phyloP scores from a whole-genome alignment of 2,888 invertebrate genomes.

The Rhimphoctona megacephalus region DNA sequence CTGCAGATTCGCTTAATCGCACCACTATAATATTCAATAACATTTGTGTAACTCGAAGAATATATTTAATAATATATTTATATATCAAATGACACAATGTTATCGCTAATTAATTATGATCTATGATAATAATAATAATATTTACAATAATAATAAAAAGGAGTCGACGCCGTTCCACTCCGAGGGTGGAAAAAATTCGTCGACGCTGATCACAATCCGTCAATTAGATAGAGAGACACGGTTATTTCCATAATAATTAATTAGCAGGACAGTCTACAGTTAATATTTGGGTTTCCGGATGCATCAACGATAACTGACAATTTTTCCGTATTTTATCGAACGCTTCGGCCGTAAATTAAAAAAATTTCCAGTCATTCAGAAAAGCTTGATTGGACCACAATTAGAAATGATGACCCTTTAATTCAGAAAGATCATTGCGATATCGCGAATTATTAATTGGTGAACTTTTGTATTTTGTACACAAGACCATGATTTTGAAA shows the following conservation, averaged over 20 bases:
- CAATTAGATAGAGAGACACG: conserved; percentile 51
- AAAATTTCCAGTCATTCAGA: conserved; percentile 8
- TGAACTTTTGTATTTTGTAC: not conserved
- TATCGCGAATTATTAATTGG: not conserved
- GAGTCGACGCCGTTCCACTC: conserved; percentile 62
- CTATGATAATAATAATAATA: conserved; percentile 69
- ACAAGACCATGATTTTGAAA: not conserved
- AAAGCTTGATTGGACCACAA: not conserved
- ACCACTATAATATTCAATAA: conserved; percentile 55
- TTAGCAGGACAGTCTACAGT: conserved; percentile 42
- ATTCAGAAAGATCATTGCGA: too few species aligned
- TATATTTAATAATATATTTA: conserved; percentile 4
- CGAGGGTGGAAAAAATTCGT: conserved; percentile 57
- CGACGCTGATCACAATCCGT: conserved; percentile 71
- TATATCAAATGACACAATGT: conserved; percentile 55
- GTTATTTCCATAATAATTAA: conserved; percentile 25
- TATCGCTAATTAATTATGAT: conserved; percentile 54
- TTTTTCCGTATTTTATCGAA: not conserved
- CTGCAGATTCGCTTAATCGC: conserved; percentile 54
- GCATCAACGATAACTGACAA: conserved; percentile 19
- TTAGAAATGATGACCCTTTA: not conserved
- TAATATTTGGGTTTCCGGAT: conserved; percentile 46
- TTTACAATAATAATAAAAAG: conserved; percentile 72
- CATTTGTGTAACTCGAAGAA: conserved; percentile 20
- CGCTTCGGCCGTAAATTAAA: not conserved